phyloP scores from a whole-genome alignment of 2,888 invertebrate species.

The Cryptocephalus moraei region DNA sequence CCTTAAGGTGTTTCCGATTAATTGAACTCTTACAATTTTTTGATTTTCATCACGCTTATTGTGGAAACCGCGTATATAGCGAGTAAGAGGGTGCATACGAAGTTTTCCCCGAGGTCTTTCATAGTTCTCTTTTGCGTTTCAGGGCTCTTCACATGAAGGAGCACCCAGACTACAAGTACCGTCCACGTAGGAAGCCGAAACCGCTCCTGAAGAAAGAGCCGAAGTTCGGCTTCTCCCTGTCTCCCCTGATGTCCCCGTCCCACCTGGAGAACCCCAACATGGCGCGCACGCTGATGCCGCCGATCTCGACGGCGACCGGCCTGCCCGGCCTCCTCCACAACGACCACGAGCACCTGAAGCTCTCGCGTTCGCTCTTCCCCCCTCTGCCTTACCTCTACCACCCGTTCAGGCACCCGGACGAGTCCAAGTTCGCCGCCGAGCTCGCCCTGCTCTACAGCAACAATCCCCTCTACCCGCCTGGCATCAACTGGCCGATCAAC shows the following conservation, averaged over 20 bases:
- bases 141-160: conserved; percentile 91
- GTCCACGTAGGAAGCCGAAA: conserved; percentile 79
- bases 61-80: too few species aligned
- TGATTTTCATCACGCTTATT: too few species aligned
- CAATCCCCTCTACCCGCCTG: conserved; percentile 44
- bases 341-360: conserved; percentile 47
- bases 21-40: too few species aligned
- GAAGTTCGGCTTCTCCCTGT: conserved; percentile 60
- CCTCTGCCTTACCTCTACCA: conserved; percentile 61
- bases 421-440: conserved; percentile 55
- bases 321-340: conserved; percentile 47
- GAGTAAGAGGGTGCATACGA: too few species aligned
- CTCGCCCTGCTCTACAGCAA: conserved; percentile 54
- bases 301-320: conserved; percentile 38
- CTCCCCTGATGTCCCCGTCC: conserved; percentile 49
- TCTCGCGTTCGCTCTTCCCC: conserved; percentile 57
- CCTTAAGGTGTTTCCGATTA: too few species aligned
- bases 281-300: conserved; percentile 41
- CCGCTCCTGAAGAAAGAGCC: conserved; percentile 72
- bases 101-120: not conserved
- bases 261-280: conserved; percentile 36
- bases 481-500: conserved; percentile 34
- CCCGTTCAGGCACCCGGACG: conserved; percentile 50
- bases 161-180: conserved; percentile 87
- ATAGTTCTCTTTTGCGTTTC: conserved; percentile 27